Evolutionary conservation across 2,113 vertebrate species (phyloP), one percentile per base, ranked within the genome.

Genomic region (Aramus guarauna): DNA sequence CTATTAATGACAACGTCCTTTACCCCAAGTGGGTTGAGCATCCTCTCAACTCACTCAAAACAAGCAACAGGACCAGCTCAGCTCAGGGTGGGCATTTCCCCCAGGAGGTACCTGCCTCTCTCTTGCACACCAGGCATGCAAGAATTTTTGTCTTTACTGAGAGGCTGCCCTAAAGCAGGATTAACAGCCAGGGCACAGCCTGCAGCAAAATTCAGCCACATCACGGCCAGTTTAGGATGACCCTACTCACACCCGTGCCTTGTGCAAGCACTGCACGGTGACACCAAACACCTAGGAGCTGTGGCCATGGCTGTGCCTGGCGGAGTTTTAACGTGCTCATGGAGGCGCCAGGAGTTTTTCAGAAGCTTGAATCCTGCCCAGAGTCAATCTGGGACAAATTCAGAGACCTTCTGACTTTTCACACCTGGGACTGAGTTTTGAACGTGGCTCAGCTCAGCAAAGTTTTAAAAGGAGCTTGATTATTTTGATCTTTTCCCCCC

Each of bases 281-380:
- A 66, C 1, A 3, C 13, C 8, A 2, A 87, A 66, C 0, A 0
- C 34, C 34, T 32, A 0, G 0, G 24, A 66, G 37, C 27, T 0
- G 0, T 0, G 0, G 53, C 41, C 72, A 43, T 0, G 0, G 63
- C 59, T 74, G 59, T 67, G 23, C 50, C 47, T 43, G 43, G 2
- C 15, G 6, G 12, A 59, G 32, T 10, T 30, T 90, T 67, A 69
- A 39, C 0, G 0, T 4, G 11, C 37, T 78, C 22, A 41, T 1
- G 7, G 37, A 71, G 15, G 37, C 1, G 6, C 32, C 60, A 63
- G n/a, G 13, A 55, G 11, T 62, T 56, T 88, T 78, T 75, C 74
- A 82, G 58, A 88, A 85, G 58, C 55, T 39, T 82, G 30, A 85
- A 50, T 85, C 32, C 21, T 48, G 8, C 53, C 45, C 11, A 30